Conservation (phyloP, 2,888 invertebrate species). For the Phengaris arion region DNA sequence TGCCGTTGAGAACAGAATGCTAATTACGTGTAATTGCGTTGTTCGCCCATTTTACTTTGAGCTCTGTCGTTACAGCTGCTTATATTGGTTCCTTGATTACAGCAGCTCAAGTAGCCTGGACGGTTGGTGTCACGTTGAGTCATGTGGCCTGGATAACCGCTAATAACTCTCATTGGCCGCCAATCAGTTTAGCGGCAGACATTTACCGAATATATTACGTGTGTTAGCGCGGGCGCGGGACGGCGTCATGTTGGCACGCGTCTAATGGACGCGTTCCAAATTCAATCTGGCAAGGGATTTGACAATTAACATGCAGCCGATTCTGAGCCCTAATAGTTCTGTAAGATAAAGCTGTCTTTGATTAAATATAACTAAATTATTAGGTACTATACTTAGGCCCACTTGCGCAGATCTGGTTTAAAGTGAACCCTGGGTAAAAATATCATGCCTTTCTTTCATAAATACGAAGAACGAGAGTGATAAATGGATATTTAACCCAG, state of each 20-base stretch:
- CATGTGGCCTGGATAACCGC: constrained; percentile 57
- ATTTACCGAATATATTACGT: constrained; percentile 59
- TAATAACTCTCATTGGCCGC: constrained; percentile 67
- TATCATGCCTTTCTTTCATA: too few relatives aligned
- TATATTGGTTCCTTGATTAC: constrained; percentile 36
- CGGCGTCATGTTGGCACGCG: constrained; percentile 54
- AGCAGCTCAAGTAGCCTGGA: constrained; percentile 44
- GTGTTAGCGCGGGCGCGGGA: constrained; percentile 47
- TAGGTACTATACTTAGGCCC: too few relatives aligned
- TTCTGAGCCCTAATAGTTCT: background rate
- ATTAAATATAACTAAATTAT: background rate
- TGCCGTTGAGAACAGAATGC: constrained; percentile 21
- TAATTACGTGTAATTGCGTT: constrained; percentile 31
- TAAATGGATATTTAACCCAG: too few relatives aligned
- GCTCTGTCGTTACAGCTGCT: constrained; percentile 32
- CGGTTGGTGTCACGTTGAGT: constrained; percentile 53
- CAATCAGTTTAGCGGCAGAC: constrained; percentile 65
- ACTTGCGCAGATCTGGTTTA: too few relatives aligned
- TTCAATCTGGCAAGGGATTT: constrained; percentile 44
- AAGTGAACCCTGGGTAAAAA: too few relatives aligned
- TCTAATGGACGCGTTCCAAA: constrained; percentile 52
- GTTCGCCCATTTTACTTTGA: constrained; percentile 42
- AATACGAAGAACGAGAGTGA: too few relatives aligned
- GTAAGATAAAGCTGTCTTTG: background rate
- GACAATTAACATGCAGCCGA: constrained; percentile 33